These are phyloP conservation scores for Sebastes itinus DNA, from an alignment of 2,797 vertebrate genomes.

Conservation along the genomic window DNA sequence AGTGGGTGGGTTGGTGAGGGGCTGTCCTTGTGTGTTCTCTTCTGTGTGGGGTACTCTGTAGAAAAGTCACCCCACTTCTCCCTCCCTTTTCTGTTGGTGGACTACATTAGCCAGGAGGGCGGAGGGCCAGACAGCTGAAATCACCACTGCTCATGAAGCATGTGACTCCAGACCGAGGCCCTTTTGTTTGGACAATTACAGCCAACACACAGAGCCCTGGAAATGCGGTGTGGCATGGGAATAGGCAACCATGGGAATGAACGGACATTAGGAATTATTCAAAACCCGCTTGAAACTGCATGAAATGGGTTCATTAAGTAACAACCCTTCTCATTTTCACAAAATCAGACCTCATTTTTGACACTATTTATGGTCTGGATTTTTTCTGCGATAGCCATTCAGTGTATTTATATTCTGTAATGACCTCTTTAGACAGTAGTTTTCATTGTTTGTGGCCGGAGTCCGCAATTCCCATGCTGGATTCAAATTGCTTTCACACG, in stretches of 20 bases:
- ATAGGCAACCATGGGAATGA: slow-evolving; percentile 49
- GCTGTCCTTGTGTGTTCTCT: slow-evolving; percentile 66
- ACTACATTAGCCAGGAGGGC: slow-evolving; percentile 71
- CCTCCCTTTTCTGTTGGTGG: slow-evolving; percentile 59
- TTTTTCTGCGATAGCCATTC: background rate
- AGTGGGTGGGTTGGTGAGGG: slow-evolving; percentile 66
- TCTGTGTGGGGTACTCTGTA: slow-evolving; percentile 61
- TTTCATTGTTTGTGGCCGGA: background rate
- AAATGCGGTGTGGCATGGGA: slow-evolving; percentile 52
- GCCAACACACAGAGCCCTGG: slow-evolving; percentile 55
- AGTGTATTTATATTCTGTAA: background rate
- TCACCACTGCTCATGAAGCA: slow-evolving; percentile 73
- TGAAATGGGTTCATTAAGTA: background rate
- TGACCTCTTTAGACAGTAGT: background rate
- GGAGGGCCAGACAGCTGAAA: slow-evolving; percentile 73
- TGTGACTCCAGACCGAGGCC: slow-evolving; percentile 71
- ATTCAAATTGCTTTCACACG: background rate
- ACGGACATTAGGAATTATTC: slow-evolving; percentile 34
- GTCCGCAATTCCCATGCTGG: background rate
- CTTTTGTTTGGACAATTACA: slow-evolving; percentile 74
- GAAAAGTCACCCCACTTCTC: slow-evolving; percentile 79
- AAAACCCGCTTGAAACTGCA: slow-evolving; percentile 10
- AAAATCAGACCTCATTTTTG: background rate
- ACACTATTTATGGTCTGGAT: background rate
- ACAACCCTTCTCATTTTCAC: background rate